phyloP scores from a whole-genome alignment of 2,113 vertebrate species.

The Tachysurus fulvidraco region DNA sequence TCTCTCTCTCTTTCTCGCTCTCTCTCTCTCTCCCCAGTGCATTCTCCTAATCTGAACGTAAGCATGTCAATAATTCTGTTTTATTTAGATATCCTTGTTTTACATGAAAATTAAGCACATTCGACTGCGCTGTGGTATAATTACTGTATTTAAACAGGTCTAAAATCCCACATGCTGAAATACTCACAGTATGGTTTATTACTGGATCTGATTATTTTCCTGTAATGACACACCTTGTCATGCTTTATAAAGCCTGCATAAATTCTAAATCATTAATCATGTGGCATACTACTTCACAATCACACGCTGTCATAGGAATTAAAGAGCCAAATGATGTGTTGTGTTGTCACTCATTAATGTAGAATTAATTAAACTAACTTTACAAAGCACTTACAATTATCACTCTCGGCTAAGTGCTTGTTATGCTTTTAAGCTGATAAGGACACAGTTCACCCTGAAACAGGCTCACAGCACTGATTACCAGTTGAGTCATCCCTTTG shows the following conservation, averaged over 20 bases:
- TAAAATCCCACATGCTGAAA: background rate
- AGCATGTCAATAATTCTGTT: too few species aligned
- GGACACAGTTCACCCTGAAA: background rate
- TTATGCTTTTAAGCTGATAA: background rate
- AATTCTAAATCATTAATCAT: background rate
- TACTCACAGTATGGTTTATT: background rate
- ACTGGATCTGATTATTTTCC: background rate
- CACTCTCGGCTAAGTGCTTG: background rate
- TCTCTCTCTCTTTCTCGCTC: too few species aligned
- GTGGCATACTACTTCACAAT: background rate
- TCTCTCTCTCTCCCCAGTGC: too few species aligned
- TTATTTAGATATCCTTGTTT: background rate
- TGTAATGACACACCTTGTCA: background rate
- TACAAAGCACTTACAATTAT: background rate
- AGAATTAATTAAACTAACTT: background rate
- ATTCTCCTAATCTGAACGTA: too few species aligned
- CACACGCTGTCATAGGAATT: background rate
- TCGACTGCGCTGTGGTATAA: too few species aligned
- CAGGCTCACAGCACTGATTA: conserved; percentile 22
- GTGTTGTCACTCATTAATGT: background rate
- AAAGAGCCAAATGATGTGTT: background rate
- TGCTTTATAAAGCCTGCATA: background rate
- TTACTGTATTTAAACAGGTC: background rate
- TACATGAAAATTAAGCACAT: background rate
- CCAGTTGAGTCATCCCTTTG: background rate